Percentiles rank a stretch among this genome's conserved stretches.
phyloP scores from a whole-genome alignment of 2,888 invertebrate species.

The Elaeidobius kamerunicus region DNA sequence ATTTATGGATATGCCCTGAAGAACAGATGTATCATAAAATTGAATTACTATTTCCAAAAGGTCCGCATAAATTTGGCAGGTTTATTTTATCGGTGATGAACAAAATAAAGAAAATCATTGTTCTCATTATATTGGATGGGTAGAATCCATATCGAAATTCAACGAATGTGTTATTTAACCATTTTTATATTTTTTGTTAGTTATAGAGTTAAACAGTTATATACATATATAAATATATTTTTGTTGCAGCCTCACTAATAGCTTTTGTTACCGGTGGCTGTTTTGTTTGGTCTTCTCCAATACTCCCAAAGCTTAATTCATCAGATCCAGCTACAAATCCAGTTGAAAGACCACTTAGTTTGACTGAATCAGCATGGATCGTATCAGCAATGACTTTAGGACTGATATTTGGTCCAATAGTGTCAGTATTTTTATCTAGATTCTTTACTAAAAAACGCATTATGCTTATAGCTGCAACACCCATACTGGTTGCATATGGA shows the following conservation, averaged over 20 bases:
- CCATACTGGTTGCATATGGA: slow-evolving; percentile 62
- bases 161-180: too few species aligned
- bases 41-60: too few species aligned
- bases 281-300: slow-evolving; percentile 30
- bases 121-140: too few species aligned
- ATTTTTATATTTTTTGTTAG: too few species aligned
- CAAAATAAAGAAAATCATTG: too few species aligned
- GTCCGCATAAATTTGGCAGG: too few species aligned
- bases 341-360: slow-evolving; percentile 17
- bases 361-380: slow-evolving; percentile 34
- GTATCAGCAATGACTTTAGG: slow-evolving; percentile 33
- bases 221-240: too few species aligned
- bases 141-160: too few species aligned
- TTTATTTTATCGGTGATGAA: too few species aligned
- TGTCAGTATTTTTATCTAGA: slow-evolving; percentile 20
- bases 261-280: slow-evolving; percentile 19
- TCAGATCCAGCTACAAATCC: slow-evolving; percentile 22
- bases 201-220: too few species aligned
- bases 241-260: slow-evolving; percentile 24
- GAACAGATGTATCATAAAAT: too few species aligned
- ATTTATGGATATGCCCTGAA: too few species aligned
- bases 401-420: slow-evolving; percentile 30
- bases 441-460: slow-evolving; percentile 65
- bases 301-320: slow-evolving; percentile 22
- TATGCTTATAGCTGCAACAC: slow-evolving; percentile 60